Evolutionary conservation across 92 coral and sea anemone species (phyloP), one percentile per base, ranked within the genome.

Genomic region (Plumapathes pennacea): DNA sequence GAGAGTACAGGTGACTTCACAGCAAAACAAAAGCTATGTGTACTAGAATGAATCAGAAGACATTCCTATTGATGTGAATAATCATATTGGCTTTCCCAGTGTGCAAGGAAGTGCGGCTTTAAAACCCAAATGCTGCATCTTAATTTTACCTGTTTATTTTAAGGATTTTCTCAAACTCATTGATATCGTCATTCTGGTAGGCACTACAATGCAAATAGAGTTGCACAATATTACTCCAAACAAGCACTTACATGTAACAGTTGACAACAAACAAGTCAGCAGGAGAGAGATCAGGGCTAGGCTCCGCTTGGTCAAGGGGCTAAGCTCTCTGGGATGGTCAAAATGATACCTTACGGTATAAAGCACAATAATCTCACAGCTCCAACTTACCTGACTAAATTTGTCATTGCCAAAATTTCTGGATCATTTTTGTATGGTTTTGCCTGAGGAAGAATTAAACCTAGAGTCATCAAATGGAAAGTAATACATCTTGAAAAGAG

Each of bases 331-430:
- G n/a, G n/a, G n/a, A n/a, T n/a, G n/a, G n/a, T n/a, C n/a, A n/a
- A n/a, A n/a, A 38, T 25, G 31, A 4, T 12, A 32, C 20, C 17
- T 45, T 0, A 44, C 50, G 25, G 50, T 14, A 15, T 14, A 4
- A 17, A 44, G 20, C 13, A 10, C 21, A n/a, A 9, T 1, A 19
- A 18, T 0, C 50, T 5, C 12, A 54, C 60, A 40, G 37, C 63
- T 73, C 81, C n/a, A n/a, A n/a, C n/a, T n/a, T n/a, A n/a, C n/a
- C n/a, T 91, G 26, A 91, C 97, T 42, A 91, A 83, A 32, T 91
- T 91, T 22, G 97, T 91, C 97, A 91, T 88, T 21, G 97, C 97
- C 28, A 91, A 74, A 30, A 91, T 91, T 74, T 91, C 97, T 0
- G 92, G 88, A 45, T 91, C 97, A 43, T 88, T 88, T 50, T 94